These are phyloP conservation scores for Synanthedon andrenaeformis DNA, from an alignment of 2,888 invertebrate species.

Conservation along the genomic window DNA sequence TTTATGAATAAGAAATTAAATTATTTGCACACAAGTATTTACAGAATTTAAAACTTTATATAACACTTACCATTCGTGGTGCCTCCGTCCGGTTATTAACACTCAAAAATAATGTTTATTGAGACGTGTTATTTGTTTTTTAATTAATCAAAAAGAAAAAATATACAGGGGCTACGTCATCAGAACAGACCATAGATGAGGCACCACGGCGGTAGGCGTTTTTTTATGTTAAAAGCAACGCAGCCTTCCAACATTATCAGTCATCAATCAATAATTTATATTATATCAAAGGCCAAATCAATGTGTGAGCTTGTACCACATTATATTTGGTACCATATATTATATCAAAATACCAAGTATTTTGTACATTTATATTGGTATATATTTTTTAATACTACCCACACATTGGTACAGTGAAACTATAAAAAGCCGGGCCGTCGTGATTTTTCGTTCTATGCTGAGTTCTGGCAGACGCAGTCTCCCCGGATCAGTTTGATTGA, in stretches of 20 bases:
- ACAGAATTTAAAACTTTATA: too few species aligned
- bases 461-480: conserved; percentile 63
- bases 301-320: background rate
- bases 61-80: conserved; percentile 53
- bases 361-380: too few species aligned
- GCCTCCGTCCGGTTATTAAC: conserved; percentile 40
- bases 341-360: too few species aligned
- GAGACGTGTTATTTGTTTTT: background rate
- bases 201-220: conserved; percentile 59
- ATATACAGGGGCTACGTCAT: conserved; percentile 44
- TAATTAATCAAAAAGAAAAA: background rate
- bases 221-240: conserved; percentile 11
- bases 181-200: conserved; percentile 68
- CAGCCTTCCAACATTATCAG: conserved; percentile 58
- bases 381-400: background rate
- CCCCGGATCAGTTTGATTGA: conserved; percentile 58
- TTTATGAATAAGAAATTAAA: too few species aligned
- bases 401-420: conserved; percentile 5
- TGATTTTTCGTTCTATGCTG: conserved; percentile 52
- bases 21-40: too few species aligned
- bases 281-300: background rate
- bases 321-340: too few species aligned
- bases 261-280: conserved; percentile 59
- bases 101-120: background rate
- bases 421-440: conserved; percentile 49